A percentile compares a stretch with the other conserved stretches of the same genome.
These are phyloP conservation scores for Adelosebastes latens DNA, from an alignment of 2,797 vertebrate genomes.

Conservation along the genomic window DNA sequence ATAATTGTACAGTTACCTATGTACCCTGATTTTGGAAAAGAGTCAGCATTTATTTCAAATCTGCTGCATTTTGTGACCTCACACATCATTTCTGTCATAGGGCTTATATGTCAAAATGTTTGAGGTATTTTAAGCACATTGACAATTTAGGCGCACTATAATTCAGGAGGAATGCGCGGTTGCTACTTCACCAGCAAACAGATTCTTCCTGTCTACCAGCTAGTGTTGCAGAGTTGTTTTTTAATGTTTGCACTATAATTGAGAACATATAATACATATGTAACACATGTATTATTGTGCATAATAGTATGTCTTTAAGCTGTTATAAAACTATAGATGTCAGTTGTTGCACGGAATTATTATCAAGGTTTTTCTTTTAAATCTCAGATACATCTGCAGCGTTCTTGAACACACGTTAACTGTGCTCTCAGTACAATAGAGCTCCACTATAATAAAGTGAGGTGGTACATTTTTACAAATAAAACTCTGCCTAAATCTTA, in stretches of 20 bases:
- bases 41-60: background rate
- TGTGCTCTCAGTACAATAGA: background rate
- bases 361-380: background rate
- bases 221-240: background rate
- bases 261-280: background rate
- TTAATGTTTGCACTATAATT: background rate
- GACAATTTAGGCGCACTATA: background rate
- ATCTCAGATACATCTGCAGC: background rate
- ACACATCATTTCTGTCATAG: background rate
- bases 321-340: background rate
- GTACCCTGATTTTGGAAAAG: background rate
- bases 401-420: background rate
- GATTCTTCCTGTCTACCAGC: background rate
- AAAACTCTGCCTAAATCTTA: background rate
- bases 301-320: background rate
- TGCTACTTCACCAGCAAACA: background rate
- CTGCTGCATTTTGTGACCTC: background rate
- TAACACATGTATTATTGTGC: background rate
- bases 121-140: background rate
- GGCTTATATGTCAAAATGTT: background rate
- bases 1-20: background rate
- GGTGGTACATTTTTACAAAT: background rate
- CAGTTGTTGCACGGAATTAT: background rate
- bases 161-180: background rate
- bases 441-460: background rate